Evolutionary conservation across 2,888 invertebrate genomes (phyloP), one percentile per base, ranked within the genome.

Genomic region (Thumatha senex): DNA sequence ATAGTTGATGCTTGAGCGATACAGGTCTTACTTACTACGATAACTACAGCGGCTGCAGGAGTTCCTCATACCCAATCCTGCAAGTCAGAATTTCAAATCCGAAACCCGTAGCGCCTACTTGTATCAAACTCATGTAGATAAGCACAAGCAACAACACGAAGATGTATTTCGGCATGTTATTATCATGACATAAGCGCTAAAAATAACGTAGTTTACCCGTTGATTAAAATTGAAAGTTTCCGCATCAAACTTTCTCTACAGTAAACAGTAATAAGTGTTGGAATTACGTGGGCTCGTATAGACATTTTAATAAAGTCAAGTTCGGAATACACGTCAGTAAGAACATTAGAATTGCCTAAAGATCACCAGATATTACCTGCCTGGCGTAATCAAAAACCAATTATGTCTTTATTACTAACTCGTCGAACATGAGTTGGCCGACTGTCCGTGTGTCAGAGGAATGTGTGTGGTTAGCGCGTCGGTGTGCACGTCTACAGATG

Each of bases 351-450:
- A 55, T 62, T 60, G 56, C 58, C 51, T 58, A 44, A 58, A 56
- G 39, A 55, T 54, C 34, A 47, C 47, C 54, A 62, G 51, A 55
- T 62, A 54, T 56, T 58, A 61, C 41, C 46, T 52, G 58, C 41
- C 46, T 52, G 59, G 61, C 73, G 74, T 69, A 78, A 79, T 80
- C 79, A 79, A 78, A 79, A 79, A 70, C 72, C 77, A 78, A 79
- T 79, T 74, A 78, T 66, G 72, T 67, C 67, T 75, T 78, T 80
- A 80, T 78, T 78, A 74, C 67, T 69, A 66, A 60, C 61, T 56
- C 64, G 61, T 69, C 58, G 75, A 64, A 64, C 66, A 67, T 69
- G 70, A 73, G 65, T 74, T 68, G 63, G 66, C 61, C 67, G 66
- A 55, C 58, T 58, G 66, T 58, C 63, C 12, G 52, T 54, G 47